Evolutionary conservation across 2,113 vertebrate species (phyloP), one percentile per base, ranked within the genome.

Genomic region (Pollimyrus isidori): DNA sequence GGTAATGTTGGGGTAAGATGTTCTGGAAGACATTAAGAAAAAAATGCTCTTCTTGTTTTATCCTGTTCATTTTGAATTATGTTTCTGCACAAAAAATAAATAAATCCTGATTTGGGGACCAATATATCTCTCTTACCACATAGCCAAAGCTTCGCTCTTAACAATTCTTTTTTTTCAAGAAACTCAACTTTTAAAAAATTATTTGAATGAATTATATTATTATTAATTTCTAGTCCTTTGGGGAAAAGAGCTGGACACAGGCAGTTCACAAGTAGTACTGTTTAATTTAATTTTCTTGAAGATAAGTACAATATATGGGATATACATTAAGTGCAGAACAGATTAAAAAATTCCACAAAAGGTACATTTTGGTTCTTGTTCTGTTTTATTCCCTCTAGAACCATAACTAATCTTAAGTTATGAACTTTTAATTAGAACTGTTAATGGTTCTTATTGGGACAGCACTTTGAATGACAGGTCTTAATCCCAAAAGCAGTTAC

Each of bases 391-490:
- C 84, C 49, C 26, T 53, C 15, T 35, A 9, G 50, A 87, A 53
- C 26, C 50, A 53, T 39, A 87, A 53, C 49, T 53, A 53, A 53
- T 87, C n/a, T 35, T 48, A 48, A 84, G 5, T 26, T 35, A 30
- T 35, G 15, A 48, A 35, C 85, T 87, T 19, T 53, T 87, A 52
- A 53, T 53, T 87, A 87, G n/a, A 48, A 56, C 50, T 35, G 26
- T 87, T 87, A 87, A 52, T 53, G n/a, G 85, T 53, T 87, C 49
- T 53, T 87, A 56, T 87, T 87, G 50, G 85, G 26, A 10, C 85
- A 87, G 30, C 26, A 53, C 26, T 52, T 92, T 92, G 90, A 90
- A 91, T 91, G 91, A 89, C 89, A 87, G 87, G 82, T 89, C 15
- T 48, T 76, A 15, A 91, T 86, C 83, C 48, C 83, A 86, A 86